Conservation (phyloP, 2,888 invertebrate species). For the Limnephilus auricula region DNA sequence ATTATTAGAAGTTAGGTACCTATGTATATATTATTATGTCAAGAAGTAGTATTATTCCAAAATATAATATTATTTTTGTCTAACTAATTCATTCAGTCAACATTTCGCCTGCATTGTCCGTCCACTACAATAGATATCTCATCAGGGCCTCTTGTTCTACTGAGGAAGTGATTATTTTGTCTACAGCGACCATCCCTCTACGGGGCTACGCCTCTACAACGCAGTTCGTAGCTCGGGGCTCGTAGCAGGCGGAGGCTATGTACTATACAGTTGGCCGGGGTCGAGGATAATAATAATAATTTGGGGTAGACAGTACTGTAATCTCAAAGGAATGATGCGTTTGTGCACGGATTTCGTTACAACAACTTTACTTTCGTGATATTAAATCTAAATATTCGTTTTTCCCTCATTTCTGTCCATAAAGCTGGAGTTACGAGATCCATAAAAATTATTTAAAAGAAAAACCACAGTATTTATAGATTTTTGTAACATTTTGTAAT, state of each 20-base stretch:
- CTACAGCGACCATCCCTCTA: conserved; percentile 48
- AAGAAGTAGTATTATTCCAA: not conserved
- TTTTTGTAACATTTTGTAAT: too few species aligned
- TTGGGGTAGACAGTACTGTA: not conserved
- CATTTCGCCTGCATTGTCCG: conserved; percentile 24
- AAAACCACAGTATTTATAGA: too few species aligned
- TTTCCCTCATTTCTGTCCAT: not conserved
- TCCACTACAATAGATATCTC: conserved; percentile 58
- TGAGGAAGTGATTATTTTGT: conserved; percentile 66
- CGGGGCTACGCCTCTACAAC: not conserved
- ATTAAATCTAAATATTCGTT: not conserved
- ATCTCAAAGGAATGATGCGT: not conserved
- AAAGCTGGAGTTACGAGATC: not conserved
- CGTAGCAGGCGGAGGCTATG: not conserved
- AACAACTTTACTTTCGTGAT: not conserved
- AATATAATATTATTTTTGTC: conserved; percentile 26
- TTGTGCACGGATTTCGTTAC: not conserved
- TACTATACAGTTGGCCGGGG: not conserved
- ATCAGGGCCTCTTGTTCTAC: conserved; percentile 65
- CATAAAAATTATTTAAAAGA: not conserved
- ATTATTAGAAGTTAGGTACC: not conserved
- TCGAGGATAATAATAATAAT: not conserved
- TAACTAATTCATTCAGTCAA: not conserved
- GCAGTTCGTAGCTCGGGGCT: conserved; percentile 21
- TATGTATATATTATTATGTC: not conserved